Evolutionary conservation across 2,113 vertebrate genomes (phyloP).

Genomic region (Heterotilapia buettikoferi): DNA sequence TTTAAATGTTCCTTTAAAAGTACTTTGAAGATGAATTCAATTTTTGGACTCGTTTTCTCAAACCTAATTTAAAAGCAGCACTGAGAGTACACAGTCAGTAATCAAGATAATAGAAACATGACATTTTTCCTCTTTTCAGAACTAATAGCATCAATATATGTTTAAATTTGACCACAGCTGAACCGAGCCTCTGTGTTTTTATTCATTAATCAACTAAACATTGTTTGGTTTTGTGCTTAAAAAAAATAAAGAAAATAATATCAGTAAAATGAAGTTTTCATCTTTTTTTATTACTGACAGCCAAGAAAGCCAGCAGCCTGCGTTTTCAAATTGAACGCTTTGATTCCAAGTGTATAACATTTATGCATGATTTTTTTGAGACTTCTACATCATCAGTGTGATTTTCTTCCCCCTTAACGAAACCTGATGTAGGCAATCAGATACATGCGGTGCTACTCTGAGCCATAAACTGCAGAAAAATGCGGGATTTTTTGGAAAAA

Average conservation of each 20-base stretch:
- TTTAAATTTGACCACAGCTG: neutral
- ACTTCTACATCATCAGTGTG: neutral
- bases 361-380: neutral
- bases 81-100: neutral
- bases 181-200: neutral
- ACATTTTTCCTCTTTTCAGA: neutral
- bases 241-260: neutral
- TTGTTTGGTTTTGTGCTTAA: neutral
- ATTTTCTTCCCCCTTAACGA: neutral
- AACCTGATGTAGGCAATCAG: neutral
- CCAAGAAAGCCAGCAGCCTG: neutral
- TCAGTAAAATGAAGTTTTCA: neutral
- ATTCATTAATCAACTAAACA: neutral
- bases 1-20: neutral
- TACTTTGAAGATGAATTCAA: neutral
- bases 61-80: neutral
- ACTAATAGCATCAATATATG: neutral
- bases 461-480: neutral
- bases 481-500: fast-evolving
- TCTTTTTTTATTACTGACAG: neutral
- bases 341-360: neutral
- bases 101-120: neutral
- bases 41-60: neutral
- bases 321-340: fast-evolving
- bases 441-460: neutral